Evolutionary conservation across 2,113 vertebrate species (phyloP).

Genomic region (Rhinopomastus cyanomelas): DNA sequence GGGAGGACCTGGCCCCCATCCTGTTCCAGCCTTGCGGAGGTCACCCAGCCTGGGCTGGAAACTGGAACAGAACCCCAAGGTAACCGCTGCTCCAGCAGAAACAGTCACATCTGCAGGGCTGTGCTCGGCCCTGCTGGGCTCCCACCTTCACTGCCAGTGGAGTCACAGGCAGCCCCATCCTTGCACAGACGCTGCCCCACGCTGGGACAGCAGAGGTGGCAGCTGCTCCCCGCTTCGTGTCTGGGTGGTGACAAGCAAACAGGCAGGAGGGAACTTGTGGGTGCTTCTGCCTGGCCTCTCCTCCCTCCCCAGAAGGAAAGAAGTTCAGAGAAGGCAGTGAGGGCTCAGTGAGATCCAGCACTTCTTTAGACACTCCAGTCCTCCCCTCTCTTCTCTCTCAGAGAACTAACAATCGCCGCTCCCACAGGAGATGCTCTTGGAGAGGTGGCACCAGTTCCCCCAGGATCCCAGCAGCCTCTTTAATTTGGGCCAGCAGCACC

Average conservation of each 20-base stretch:
- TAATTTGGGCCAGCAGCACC: not conserved
- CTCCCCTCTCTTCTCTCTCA: not conserved
- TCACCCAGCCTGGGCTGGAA: not conserved
- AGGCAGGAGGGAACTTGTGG: not conserved
- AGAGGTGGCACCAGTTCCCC: not conserved
- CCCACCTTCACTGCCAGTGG: accelerated
- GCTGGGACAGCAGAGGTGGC: accelerated
- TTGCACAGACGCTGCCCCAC: accelerated
- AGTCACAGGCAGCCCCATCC: not conserved
- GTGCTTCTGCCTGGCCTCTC: not conserved
- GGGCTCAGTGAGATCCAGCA: not conserved
- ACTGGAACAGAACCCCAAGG: not conserved
- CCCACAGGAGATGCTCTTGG: not conserved
- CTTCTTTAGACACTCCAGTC: not conserved
- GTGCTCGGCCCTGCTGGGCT: not conserved
- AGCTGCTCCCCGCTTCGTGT: accelerated
- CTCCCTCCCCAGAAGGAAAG: not conserved
- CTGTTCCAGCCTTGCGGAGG: not conserved
- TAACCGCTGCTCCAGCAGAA: not conserved
- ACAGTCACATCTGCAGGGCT: not conserved
- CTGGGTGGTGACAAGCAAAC: not conserved
- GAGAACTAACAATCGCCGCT: not conserved
- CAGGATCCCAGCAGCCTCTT: not conserved
- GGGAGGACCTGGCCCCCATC: not conserved
- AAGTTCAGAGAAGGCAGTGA: accelerated